Evolutionary conservation across 1,140 invertebrate species (phyloP).

Genomic region (Drosophila leontia): DNA sequence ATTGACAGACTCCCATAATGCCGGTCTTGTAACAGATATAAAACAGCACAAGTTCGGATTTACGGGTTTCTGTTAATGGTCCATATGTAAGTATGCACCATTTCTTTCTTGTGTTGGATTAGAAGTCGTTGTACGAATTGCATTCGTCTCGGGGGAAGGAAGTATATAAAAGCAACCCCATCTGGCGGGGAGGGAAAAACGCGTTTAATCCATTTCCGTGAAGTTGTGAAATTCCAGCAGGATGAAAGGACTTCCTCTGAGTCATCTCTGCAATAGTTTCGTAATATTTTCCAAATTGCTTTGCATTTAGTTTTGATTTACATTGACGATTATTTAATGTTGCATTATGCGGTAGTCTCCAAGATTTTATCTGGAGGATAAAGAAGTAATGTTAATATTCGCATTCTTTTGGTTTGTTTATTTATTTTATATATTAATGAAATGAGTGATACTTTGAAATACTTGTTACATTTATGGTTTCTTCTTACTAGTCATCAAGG

Average conservation of each 20-base stretch:
- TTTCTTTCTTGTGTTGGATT: constrained; percentile 44
- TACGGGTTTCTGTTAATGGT: constrained; percentile 86
- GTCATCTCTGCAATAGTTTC: constrained; percentile 29
- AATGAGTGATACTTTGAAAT: neutral
- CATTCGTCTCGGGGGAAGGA: neutral
- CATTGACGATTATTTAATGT: constrained; percentile 4
- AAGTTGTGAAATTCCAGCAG: constrained; percentile 43
- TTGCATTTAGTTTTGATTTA: neutral
- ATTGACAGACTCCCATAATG: constrained; percentile 85
- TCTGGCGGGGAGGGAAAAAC: neutral
- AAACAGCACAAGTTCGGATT: constrained; percentile 85
- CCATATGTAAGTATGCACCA: constrained; percentile 84
- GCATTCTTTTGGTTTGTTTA: neutral
- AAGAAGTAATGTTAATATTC: neutral
- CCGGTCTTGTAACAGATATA: constrained; percentile 84
- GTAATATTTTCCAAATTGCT: neutral
- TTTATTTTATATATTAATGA: neutral
- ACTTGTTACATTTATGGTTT: neutral
- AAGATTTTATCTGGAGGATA: neutral
- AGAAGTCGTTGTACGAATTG: constrained; percentile 18
- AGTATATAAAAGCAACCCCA: constrained; percentile 8
- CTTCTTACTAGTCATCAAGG: neutral
- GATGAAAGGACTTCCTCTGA: neutral
- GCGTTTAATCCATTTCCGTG: constrained; percentile 27
- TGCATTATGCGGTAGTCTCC: neutral